These are phyloP conservation scores for Gonocerus acuteangulatus DNA, from an alignment of 2,888 invertebrate genomes.

Conservation along the genomic window DNA sequence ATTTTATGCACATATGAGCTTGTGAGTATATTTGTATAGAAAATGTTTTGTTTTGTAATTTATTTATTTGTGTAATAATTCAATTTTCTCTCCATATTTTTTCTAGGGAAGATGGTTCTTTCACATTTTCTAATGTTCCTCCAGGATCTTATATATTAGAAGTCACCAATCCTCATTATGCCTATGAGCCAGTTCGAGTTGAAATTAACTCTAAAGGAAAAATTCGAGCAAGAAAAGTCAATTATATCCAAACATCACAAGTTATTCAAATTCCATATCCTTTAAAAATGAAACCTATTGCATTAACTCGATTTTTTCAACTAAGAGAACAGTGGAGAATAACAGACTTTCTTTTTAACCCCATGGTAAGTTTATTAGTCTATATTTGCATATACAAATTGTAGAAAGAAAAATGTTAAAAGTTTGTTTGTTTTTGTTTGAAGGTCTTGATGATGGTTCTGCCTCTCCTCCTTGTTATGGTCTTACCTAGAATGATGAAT, in stretches of 20 bases:
- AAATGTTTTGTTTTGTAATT: too few relatives aligned
- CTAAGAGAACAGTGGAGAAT: conserved; percentile 91
- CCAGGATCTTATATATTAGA: conserved; percentile 92
- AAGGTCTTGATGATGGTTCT: conserved; percentile 91
- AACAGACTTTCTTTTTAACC: conserved; percentile 92
- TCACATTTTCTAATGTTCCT: conserved; percentile 77
- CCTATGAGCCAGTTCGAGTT: conserved; percentile 89
- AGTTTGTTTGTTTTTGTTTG: conserved; percentile 35
- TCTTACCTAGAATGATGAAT: conserved; percentile 93
- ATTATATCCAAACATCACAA: conserved; percentile 84
- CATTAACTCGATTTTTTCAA: conserved; percentile 82
- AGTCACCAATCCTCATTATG: conserved; percentile 79
- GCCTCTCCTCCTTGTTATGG: conserved; percentile 80
- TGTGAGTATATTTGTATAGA: too few relatives aligned
- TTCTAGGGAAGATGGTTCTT: conserved; percentile 80
- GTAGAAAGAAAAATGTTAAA: background rate
- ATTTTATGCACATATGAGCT: too few relatives aligned
- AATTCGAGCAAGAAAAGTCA: conserved; percentile 87
- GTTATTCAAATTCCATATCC: conserved; percentile 90
- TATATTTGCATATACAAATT: background rate
- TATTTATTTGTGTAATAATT: too few relatives aligned
- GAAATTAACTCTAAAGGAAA: conserved; percentile 98
- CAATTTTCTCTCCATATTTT: too few relatives aligned
- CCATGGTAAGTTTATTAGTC: conserved; percentile 61
- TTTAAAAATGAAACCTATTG: conserved; percentile 74